A percentile compares a stretch with the other conserved stretches of the same genome.
Evolutionary conservation across 1,140 invertebrate genomes (phyloP).

Genomic region (Coelopa frigida): DNA sequence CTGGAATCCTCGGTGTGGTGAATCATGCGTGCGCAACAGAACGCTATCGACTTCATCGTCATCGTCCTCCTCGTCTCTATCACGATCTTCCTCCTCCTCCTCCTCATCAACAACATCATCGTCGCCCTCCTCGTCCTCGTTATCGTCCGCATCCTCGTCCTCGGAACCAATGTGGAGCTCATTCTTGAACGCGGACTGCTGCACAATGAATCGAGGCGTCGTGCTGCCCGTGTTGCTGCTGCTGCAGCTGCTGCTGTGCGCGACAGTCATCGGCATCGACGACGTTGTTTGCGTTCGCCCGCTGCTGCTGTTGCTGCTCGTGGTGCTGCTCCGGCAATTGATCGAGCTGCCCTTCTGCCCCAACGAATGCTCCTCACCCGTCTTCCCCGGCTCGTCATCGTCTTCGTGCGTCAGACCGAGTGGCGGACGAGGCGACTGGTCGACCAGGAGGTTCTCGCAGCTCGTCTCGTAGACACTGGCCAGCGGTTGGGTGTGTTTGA

Average conservation of each 20-base stretch:
- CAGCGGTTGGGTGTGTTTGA: slow-evolving; percentile 35
- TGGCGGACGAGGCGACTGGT: slow-evolving; percentile 23
- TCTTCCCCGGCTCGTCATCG: slow-evolving; percentile 11
- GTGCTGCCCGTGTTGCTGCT: background rate
- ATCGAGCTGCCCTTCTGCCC: slow-evolving; percentile 8
- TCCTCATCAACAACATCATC: slow-evolving; percentile 4
- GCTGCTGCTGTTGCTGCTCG: background rate
- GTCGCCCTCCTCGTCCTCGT: background rate
- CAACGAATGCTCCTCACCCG: slow-evolving; percentile 11
- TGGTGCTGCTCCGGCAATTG: background rate
- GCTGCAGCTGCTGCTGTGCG: background rate
- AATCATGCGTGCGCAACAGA: background rate
- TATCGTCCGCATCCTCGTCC: too few species aligned
- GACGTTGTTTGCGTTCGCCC: background rate
- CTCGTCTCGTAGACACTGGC: slow-evolving; percentile 43
- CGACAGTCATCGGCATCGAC: slow-evolving; percentile 14
- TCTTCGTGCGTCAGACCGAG: slow-evolving; percentile 1
- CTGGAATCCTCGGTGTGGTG: slow-evolving; percentile 1
- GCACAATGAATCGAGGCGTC: background rate
- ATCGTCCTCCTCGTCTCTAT: slow-evolving; percentile 1
- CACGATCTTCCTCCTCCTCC: slow-evolving; percentile 13
- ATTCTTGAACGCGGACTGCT: too few species aligned
- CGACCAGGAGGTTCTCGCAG: slow-evolving; percentile 38
- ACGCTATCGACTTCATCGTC: slow-evolving; percentile 11
- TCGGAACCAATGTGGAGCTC: too few species aligned